Conservation (phyloP, 35 echinoderm and acorn worm species). For the Lytechinus pictus region DNA sequence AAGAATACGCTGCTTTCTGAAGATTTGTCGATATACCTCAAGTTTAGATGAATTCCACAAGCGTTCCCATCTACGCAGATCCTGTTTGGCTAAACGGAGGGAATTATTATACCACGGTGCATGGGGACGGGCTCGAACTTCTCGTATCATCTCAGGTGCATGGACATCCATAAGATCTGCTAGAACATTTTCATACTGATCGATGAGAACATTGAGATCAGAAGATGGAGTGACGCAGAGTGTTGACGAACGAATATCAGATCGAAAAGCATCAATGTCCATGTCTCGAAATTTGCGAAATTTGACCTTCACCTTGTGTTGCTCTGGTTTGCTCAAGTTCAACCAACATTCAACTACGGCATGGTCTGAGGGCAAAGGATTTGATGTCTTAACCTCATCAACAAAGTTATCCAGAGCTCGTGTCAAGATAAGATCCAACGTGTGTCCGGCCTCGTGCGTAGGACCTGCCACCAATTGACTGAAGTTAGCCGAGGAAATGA, state of each 20-base stretch:
- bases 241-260: conserved; percentile 58
- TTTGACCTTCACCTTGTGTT: conserved; percentile 47
- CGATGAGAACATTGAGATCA: conserved; percentile 15
- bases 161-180: conserved; percentile 52
- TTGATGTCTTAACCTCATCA: conserved; percentile 44
- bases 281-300: conserved; percentile 66
- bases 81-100: conserved; percentile 47
- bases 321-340: conserved; percentile 45
- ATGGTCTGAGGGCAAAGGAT: conserved; percentile 70
- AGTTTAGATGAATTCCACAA: not conserved
- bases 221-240: conserved; percentile 53
- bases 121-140: conserved; percentile 64
- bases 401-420: conserved; percentile 48
- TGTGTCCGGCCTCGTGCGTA: conserved; percentile 43
- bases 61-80: conserved; percentile 43
- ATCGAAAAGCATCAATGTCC: conserved; percentile 61
- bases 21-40: conserved; percentile 44
- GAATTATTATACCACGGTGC: conserved; percentile 66
- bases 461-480: conserved; percentile 19
- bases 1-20: conserved; percentile 10
- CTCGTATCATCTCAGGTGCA: conserved; percentile 46
- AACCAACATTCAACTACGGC: conserved; percentile 58
- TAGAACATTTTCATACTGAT: conserved; percentile 56
- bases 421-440: conserved; percentile 54
- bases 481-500: not conserved